phyloP scores from a whole-genome alignment of 1,140 invertebrate genomes.

The Andrena cerasifolii region DNA sequence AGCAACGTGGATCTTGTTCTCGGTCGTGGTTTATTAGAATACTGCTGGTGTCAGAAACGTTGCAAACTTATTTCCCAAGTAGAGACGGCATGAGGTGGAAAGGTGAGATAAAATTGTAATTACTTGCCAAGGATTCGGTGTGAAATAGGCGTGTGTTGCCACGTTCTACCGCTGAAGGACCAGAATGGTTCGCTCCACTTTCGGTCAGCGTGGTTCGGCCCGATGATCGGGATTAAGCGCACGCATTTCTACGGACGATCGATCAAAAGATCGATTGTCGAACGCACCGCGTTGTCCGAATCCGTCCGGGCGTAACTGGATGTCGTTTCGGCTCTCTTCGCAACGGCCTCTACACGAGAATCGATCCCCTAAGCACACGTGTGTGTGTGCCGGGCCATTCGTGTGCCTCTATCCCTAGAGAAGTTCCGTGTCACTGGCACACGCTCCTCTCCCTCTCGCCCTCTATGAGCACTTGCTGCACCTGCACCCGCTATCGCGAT shows the following conservation, averaged over 20 bases:
- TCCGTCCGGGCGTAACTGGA: conserved; percentile 47
- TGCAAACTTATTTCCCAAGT: too few relatives aligned
- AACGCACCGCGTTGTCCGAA: conserved; percentile 52
- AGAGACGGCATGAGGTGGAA: too few relatives aligned
- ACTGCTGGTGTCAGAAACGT: too few relatives aligned
- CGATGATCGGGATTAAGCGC: conserved; percentile 61
- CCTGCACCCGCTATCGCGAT: conserved; percentile 33
- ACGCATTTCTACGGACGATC: conserved; percentile 66
- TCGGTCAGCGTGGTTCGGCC: conserved; percentile 38
- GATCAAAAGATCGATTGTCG: conserved; percentile 73
- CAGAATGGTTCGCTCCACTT: conserved; percentile 26
- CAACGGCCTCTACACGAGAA: conserved; percentile 12
- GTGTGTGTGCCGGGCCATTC: not conserved
- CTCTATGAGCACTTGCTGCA: not conserved
- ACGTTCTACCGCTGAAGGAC: not conserved
- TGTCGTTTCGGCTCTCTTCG: conserved; percentile 29
- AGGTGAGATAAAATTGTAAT: too few relatives aligned
- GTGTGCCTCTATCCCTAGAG: conserved; percentile 29
- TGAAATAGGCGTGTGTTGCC: too few relatives aligned
- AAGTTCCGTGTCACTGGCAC: conserved; percentile 44
- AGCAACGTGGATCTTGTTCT: too few relatives aligned
- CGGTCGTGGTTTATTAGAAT: too few relatives aligned
- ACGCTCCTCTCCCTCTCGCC: not conserved
- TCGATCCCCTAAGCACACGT: conserved; percentile 38
- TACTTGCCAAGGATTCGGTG: not conserved